These are phyloP conservation scores for Temnothorax longispinosus DNA, from an alignment of 1,140 invertebrate species.

Conservation along the genomic window DNA sequence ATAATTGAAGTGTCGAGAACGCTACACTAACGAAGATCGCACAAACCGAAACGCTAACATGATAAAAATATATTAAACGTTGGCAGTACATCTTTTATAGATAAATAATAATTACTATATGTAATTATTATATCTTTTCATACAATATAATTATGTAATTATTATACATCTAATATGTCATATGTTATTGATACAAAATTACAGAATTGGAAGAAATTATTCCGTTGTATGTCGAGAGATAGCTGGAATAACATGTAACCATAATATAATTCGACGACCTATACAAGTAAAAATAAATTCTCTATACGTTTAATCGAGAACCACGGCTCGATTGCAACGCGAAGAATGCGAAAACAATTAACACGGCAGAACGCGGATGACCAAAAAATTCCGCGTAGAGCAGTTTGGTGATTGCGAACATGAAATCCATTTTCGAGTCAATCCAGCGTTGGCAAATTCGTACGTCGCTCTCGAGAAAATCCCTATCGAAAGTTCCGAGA, in stretches of 20 bases:
- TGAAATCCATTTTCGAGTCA: slow-evolving; percentile 37
- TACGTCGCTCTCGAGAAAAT: slow-evolving; percentile 45
- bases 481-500: background rate
- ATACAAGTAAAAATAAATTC: background rate
- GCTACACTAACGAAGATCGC: background rate
- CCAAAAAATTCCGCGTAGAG: slow-evolving; percentile 12
- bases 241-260: background rate
- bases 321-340: background rate
- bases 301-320: background rate
- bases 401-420: background rate
- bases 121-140: background rate
- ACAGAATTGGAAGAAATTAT: background rate
- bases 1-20: slow-evolving; percentile 24
- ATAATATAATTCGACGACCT: background rate
- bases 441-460: slow-evolving; percentile 31
- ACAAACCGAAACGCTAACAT: background rate
- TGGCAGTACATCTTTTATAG: background rate
- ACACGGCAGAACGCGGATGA: slow-evolving; percentile 6
- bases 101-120: background rate
- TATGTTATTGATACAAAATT: background rate
- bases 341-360: slow-evolving; percentile 23
- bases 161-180: no score
- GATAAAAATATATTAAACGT: background rate
- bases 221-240: background rate
- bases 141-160: no score